Conservation (phyloP, 35 echinoderm and acorn worm genomes). For the Amphiura filiformis region DNA sequence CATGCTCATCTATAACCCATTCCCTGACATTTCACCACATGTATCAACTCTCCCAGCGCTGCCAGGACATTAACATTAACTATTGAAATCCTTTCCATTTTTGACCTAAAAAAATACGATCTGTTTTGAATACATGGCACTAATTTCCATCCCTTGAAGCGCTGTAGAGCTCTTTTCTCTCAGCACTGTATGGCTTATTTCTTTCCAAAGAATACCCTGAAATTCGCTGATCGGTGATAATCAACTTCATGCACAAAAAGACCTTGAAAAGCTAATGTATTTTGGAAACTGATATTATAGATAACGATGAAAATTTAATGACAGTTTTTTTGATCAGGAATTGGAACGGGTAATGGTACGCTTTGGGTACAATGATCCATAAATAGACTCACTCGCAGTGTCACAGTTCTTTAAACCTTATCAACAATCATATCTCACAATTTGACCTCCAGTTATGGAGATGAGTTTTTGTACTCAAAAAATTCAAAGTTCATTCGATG, state of each 20-base stretch:
- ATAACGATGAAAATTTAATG: slow-evolving; percentile 12
- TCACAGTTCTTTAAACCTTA: too few species aligned
- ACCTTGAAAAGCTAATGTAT: background rate
- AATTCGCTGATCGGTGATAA: background rate
- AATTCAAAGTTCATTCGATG: too few species aligned
- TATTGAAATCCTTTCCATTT: background rate
- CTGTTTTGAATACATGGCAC: background rate
- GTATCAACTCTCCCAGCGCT: background rate
- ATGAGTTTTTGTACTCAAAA: too few species aligned
- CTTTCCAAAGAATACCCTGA: background rate
- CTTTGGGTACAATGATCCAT: too few species aligned
- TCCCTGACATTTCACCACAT: background rate
- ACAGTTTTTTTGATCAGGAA: background rate
- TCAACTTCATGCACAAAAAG: slow-evolving; percentile 3
- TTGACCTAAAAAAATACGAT: background rate
- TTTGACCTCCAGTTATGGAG: too few species aligned
- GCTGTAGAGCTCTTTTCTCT: too few species aligned
- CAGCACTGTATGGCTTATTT: background rate
- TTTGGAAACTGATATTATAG: slow-evolving; percentile 2
- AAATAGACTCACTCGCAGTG: too few species aligned
- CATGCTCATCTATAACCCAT: background rate
- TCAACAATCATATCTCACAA: too few species aligned
- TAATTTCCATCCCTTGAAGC: background rate
- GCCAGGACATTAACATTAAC: background rate
- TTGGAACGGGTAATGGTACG: too few species aligned